Base-by-base conservation (phyloP, 2,113 vertebrate species). In the Bujurquina vittata region DNA sequence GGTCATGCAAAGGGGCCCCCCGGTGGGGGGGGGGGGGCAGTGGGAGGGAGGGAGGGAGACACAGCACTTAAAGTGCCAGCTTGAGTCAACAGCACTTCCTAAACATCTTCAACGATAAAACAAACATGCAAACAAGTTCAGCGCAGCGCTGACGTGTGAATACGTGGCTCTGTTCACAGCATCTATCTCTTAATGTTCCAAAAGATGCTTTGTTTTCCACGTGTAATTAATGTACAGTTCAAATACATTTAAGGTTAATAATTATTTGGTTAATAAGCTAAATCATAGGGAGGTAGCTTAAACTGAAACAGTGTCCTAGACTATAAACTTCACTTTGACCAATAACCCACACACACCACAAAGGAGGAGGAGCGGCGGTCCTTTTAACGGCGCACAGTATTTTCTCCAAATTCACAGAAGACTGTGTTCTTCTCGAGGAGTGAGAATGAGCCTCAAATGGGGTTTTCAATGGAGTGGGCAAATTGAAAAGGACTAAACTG, bases 401-500 rank as follows among this genome's bases (percentile, higher is more conserved):
- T 88, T 90, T 80, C 77, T 88, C 59, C 74, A 75, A 79, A 75
- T 73, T 86, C 81, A 85, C 59, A 69, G 67, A 81, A 88, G 78
- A 74, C 81, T 75, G 86, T 91, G 88, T 87, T 86, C 79, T 81
- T 88, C 82, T 76, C 74, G 76, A 57, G 77, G 85, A 92, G 79
- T 86, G 82, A 90, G 87, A 93, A 89, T 85, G 67, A 94, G 87
- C 83, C 89, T 88, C 85, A 77, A 88, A 91, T 86, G 88, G 84
- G 82, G 69, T 93, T 95, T 95, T 95, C 95, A 96, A 95, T 94
- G 93, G 95, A 95, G 88, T 90, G 91, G 94, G 93, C 93, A 94
- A 94, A 95, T 90, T 96, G 95, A 96, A 96, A 95, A 93, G 91
- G 89, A 77, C 90, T 95, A 86, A 94, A 95, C 93, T 92, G 91